Percentiles rank a stretch among this genome's conserved stretches.
These are phyloP conservation scores for Mesorhabditis spiculigera DNA, from an alignment of 2,888 invertebrate species.

Conservation along the genomic window DNA sequence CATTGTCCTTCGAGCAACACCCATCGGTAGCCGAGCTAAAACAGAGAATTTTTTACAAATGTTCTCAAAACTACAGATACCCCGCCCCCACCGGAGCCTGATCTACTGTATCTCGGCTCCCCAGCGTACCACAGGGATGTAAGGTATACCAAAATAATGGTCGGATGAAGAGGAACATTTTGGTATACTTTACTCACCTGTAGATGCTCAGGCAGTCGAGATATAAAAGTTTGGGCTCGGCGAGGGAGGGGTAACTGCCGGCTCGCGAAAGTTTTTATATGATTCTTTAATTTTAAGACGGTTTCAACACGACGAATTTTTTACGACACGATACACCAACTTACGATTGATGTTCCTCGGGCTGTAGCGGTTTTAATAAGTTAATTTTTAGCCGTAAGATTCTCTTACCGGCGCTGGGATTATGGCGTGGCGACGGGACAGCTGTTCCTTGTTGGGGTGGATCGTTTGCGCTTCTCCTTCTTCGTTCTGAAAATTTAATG, in stretches of 20 bases:
- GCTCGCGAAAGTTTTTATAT: no score
- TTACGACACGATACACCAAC: slow-evolving; percentile 7
- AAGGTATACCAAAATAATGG: no score
- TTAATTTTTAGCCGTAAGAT: neutral
- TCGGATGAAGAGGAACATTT: no score
- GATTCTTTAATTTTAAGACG: neutral
- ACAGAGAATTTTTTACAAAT: no score
- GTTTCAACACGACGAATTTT: neutral
- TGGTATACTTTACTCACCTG: no score
- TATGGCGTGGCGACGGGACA: slow-evolving; percentile 52
- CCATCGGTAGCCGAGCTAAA: slow-evolving; percentile 13
- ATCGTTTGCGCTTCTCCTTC: slow-evolving; percentile 48
- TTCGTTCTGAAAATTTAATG: slow-evolving; percentile 29
- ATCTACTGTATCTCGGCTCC: neutral
- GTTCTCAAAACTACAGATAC: no score
- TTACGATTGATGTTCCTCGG: slow-evolving; percentile 16
- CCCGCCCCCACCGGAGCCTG: neutral
- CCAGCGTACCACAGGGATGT: no score
- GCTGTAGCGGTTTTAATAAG: neutral
- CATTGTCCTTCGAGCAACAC: slow-evolving; percentile 48
- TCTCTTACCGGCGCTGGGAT: slow-evolving; percentile 37
- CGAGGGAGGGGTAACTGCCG: no score
- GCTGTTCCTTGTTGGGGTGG: slow-evolving; percentile 54
- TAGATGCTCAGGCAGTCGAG: no score
- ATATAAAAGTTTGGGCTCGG: no score